Evolutionary conservation across 2,888 invertebrate species (phyloP).

Genomic region (Ctena decussata): DNA sequence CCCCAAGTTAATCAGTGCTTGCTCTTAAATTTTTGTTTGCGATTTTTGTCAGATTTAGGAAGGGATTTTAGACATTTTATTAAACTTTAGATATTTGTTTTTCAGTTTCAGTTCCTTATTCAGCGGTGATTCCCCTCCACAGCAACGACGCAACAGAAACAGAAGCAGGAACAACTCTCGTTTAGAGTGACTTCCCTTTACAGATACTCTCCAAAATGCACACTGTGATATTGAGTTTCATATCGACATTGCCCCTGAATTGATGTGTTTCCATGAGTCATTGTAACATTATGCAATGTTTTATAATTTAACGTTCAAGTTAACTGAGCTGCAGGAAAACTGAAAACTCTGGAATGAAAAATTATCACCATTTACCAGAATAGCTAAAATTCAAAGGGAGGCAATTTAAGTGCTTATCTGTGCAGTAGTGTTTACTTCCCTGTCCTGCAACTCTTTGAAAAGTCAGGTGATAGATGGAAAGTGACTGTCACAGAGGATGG

Average conservation of each 20-base stretch:
- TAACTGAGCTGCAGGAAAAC: too few species aligned
- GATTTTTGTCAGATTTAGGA: too few species aligned
- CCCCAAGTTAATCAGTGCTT: too few species aligned
- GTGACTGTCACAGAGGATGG: too few species aligned
- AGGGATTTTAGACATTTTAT: neutral
- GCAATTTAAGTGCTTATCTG: too few species aligned
- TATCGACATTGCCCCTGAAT: constrained; percentile 46
- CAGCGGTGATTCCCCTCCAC: constrained; percentile 59
- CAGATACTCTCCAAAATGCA: constrained; percentile 23
- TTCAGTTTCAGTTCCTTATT: constrained; percentile 76
- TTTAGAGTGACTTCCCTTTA: constrained; percentile 53
- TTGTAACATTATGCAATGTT: neutral
- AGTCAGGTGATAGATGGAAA: too few species aligned
- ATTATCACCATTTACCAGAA: neutral
- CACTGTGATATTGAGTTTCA: constrained; percentile 59
- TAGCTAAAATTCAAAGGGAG: too few species aligned
- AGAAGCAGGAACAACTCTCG: neutral
- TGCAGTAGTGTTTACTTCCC: too few species aligned
- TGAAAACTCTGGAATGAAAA: neutral
- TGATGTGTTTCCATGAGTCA: neutral
- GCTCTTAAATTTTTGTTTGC: too few species aligned
- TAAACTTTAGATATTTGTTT: constrained; percentile 5
- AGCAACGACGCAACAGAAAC: neutral
- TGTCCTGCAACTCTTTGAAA: too few species aligned
- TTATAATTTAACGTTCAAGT: too few species aligned